phyloP scores from a whole-genome alignment of 2,113 vertebrate genomes.

The Ginglymostoma cirratum region DNA sequence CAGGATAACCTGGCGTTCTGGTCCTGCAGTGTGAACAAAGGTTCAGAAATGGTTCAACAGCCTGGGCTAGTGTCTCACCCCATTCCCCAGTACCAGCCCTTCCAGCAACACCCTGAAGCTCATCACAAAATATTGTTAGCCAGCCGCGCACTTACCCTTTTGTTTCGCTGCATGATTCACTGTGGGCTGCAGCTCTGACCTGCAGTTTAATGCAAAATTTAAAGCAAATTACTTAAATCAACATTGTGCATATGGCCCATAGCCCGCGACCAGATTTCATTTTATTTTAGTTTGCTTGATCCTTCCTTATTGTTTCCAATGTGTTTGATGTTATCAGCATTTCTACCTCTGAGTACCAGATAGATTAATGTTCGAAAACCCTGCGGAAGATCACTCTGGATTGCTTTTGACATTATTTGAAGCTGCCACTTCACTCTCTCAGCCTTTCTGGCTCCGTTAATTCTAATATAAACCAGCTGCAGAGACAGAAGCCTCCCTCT shows the following conservation, averaged over 20 bases:
- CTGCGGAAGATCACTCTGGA: constrained; percentile 39
- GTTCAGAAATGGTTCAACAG: neutral
- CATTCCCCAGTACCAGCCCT: neutral
- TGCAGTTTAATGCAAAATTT: neutral
- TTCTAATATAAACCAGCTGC: constrained; percentile 53
- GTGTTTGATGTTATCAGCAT: constrained; percentile 42
- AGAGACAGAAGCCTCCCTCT: constrained; percentile 10
- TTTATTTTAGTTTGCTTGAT: neutral
- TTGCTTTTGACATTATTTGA: constrained; percentile 40
- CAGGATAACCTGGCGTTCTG: neutral
- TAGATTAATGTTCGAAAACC: constrained; percentile 40
- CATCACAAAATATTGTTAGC: neutral
- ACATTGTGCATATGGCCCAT: constrained; percentile 37
- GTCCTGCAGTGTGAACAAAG: neutral
- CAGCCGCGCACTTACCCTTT: neutral
- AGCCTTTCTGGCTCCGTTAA: constrained; percentile 37
- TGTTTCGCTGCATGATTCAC: constrained; percentile 38
- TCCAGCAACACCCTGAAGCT: neutral
- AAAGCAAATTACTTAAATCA: constrained; percentile 43
- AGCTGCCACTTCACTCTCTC: constrained; percentile 34
- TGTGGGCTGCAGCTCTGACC: neutral
- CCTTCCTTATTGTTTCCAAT: constrained; percentile 5
- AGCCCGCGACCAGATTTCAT: constrained; percentile 32
- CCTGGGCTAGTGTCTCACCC: neutral
- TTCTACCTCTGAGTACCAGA: constrained; percentile 40